Conservation (phyloP, 2,888 invertebrate genomes). For the Rhynchonema sp. region DNA sequence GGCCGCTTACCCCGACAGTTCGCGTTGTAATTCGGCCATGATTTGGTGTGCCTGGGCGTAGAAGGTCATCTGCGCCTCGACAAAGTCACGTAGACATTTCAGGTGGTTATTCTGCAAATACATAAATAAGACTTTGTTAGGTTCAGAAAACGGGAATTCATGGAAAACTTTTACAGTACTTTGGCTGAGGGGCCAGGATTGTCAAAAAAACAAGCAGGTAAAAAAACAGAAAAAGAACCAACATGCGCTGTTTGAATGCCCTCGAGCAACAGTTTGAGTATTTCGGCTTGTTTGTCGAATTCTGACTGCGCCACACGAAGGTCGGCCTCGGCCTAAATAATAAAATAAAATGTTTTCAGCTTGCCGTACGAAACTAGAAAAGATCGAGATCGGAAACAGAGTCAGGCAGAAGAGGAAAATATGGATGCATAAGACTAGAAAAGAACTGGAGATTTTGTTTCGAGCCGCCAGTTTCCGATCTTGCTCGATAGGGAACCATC, state of each 20-base stretch:
- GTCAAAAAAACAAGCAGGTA: not conserved
- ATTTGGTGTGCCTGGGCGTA: slow-evolving; percentile 65
- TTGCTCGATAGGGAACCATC: too few relatives aligned
- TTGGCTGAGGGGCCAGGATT: too few relatives aligned
- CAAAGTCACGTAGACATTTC: slow-evolving; percentile 62
- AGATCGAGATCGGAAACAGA: not conserved
- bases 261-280: slow-evolving; percentile 63
- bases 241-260: slow-evolving; percentile 63
- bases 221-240: too few relatives aligned
- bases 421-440: too few relatives aligned
- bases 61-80: slow-evolving; percentile 63
- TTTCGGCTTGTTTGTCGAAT: slow-evolving; percentile 71
- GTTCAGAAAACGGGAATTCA: too few relatives aligned
- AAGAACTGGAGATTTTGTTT: too few relatives aligned
- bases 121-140: too few relatives aligned
- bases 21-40: slow-evolving; percentile 64
- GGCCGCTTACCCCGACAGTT: slow-evolving; percentile 62
- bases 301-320: slow-evolving; percentile 67
- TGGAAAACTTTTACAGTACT: too few relatives aligned
- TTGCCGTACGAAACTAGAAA: not conserved
- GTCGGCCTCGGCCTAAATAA: slow-evolving; percentile 78
- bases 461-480: too few relatives aligned
- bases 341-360: not conserved
- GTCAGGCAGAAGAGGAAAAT: too few relatives aligned
- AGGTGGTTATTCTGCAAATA: slow-evolving; percentile 53